A percentile compares a stretch with the other conserved stretches of the same genome.
Evolutionary conservation across 2,888 invertebrate genomes (phyloP).

Genomic region (Crossocerus cetratus): DNA sequence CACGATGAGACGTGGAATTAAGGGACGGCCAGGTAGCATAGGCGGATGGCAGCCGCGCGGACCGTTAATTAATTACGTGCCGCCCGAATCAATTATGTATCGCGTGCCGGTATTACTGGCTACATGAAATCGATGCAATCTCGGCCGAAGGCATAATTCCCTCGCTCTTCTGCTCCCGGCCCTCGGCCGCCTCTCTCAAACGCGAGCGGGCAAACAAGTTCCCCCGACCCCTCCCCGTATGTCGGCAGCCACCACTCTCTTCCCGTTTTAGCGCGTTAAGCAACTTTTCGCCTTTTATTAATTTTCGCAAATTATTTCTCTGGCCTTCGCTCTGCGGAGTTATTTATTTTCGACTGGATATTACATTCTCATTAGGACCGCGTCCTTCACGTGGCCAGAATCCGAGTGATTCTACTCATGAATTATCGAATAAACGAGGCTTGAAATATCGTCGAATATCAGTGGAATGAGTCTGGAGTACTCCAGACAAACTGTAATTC

Average conservation of each 20-base stretch:
- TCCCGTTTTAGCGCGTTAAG: neutral
- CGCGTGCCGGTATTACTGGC: conserved; percentile 13
- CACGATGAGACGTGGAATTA: neutral
- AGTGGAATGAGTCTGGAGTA: too few relatives aligned
- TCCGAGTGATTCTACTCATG: too few relatives aligned
- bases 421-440: too few relatives aligned
- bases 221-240: neutral
- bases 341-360: too few relatives aligned
- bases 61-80: conserved; percentile 31
- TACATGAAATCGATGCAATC: conserved; percentile 23
- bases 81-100: conserved; percentile 29
- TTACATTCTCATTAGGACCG: too few relatives aligned
- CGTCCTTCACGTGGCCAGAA: too few relatives aligned
- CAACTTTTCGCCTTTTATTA: too few relatives aligned
- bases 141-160: conserved; percentile 2
- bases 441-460: too few relatives aligned
- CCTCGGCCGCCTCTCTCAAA: neutral
- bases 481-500: too few relatives aligned
- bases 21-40: conserved; percentile 13
- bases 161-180: neutral
- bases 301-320: too few relatives aligned
- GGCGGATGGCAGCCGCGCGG: neutral
- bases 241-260: neutral
- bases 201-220: neutral
- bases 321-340: too few relatives aligned